Evolutionary conservation across 2,113 vertebrate species (phyloP).

Genomic region (Polyodon spathula): DNA sequence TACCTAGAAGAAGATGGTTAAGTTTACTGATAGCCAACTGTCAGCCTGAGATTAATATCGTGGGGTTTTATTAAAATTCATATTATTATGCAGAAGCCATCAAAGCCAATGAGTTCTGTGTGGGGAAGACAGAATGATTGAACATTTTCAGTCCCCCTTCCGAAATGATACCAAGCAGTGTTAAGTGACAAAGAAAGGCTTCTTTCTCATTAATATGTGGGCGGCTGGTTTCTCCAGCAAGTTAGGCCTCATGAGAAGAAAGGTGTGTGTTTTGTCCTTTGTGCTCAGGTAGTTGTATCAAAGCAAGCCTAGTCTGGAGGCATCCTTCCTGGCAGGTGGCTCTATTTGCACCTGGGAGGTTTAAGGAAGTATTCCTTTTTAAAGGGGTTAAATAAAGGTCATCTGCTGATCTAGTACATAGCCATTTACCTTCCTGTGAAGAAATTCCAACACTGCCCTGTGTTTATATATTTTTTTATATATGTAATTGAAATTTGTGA

Average conservation of each 20-base stretch:
- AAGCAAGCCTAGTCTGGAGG: slow-evolving; percentile 58
- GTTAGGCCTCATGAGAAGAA: slow-evolving; percentile 63
- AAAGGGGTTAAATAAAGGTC: slow-evolving; percentile 27
- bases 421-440: slow-evolving; percentile 12
- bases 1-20: slow-evolving; percentile 55
- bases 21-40: slow-evolving; percentile 60
- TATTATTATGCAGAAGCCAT: slow-evolving; percentile 70
- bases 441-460: background rate
- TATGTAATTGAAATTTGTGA: no score
- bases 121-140: slow-evolving; percentile 58
- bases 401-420: slow-evolving; percentile 12
- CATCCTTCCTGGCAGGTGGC: slow-evolving; percentile 60
- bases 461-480: no score
- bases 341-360: slow-evolving; percentile 58
- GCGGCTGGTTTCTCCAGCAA: slow-evolving; percentile 61
- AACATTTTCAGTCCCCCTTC: slow-evolving; percentile 60
- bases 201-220: slow-evolving; percentile 62
- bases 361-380: slow-evolving; percentile 36
- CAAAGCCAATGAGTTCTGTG: slow-evolving; percentile 61
- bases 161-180: slow-evolving; percentile 61
- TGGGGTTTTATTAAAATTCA: slow-evolving; percentile 72
- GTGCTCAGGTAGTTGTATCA: slow-evolving; percentile 44
- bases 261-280: slow-evolving; percentile 66
- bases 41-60: slow-evolving; percentile 52
- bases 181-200: slow-evolving; percentile 57